A percentile compares a stretch with the other conserved stretches of the same genome.
phyloP scores from a whole-genome alignment of 1,140 invertebrate genomes.

The Macrobrachium nipponense region DNA sequence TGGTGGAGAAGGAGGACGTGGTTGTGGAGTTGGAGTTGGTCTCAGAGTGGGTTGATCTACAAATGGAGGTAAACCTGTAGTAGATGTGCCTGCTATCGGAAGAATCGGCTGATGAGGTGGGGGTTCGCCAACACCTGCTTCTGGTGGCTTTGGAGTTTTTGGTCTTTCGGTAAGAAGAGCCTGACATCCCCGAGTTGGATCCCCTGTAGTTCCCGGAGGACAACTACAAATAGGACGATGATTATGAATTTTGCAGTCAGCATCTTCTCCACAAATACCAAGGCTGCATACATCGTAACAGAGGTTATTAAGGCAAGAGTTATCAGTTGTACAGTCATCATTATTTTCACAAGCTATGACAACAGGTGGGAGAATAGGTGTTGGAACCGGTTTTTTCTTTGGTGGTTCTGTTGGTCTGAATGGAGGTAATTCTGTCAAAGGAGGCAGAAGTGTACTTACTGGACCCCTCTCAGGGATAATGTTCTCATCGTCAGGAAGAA shows the following conservation, averaged over 20 bases:
- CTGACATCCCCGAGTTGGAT: conserved; percentile 65
- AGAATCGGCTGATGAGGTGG: conserved; percentile 16
- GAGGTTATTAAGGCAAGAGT: conserved; percentile 66
- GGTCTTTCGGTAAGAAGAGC: conserved; percentile 15
- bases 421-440: conserved; percentile 9
- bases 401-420: conserved; percentile 15
- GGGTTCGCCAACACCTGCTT: neutral
- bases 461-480: conserved; percentile 31
- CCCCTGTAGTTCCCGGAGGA: conserved; percentile 78
- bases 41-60: conserved; percentile 17
- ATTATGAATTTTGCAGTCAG: conserved; percentile 79
- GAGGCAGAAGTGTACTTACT: conserved; percentile 7
- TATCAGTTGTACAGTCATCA: conserved; percentile 82
- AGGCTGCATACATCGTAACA: conserved; percentile 47
- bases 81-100: conserved; percentile 16
- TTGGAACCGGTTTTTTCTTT: neutral
- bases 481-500: neutral
- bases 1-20: conserved; percentile 36
- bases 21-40: conserved; percentile 16
- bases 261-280: conserved; percentile 73
- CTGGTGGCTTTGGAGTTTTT: conserved; percentile 16
- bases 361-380: conserved; percentile 28
- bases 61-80: conserved; percentile 44
- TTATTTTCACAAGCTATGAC: conserved; percentile 68
- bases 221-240: conserved; percentile 70